phyloP scores from a whole-genome alignment of 2,797 vertebrate genomes.

The Danio choprae region DNA sequence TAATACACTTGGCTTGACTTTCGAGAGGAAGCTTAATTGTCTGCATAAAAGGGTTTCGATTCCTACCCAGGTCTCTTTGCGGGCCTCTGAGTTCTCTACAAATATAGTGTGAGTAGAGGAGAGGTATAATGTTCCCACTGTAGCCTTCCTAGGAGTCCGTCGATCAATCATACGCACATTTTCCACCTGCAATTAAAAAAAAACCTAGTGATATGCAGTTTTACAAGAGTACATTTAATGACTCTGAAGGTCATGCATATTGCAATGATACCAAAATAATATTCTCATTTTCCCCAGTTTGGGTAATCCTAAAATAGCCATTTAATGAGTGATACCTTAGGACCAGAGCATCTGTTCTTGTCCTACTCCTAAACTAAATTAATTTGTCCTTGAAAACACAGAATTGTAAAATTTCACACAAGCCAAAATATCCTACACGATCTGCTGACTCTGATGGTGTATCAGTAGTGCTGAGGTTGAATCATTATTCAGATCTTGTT shows the following conservation, averaged over 20 bases:
- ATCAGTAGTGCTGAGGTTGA: slow-evolving; percentile 7
- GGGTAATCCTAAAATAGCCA: neutral
- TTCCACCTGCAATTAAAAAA: slow-evolving; percentile 83
- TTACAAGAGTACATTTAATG: neutral
- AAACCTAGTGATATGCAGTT: neutral
- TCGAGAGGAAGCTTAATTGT: slow-evolving; percentile 10
- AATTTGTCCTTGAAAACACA: neutral
- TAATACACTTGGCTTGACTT: slow-evolving; percentile 7
- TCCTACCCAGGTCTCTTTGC: slow-evolving; percentile 93
- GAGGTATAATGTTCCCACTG: slow-evolving; percentile 88
- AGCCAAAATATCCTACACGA: neutral
- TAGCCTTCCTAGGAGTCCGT: slow-evolving; percentile 83
- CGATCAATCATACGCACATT: slow-evolving; percentile 89
- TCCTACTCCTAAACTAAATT: neutral
- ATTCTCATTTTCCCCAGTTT: neutral
- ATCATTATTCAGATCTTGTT: slow-evolving; percentile 26
- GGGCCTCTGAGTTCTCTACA: slow-evolving; percentile 89
- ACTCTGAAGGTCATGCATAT: neutral
- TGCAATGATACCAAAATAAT: neutral
- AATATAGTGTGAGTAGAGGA: slow-evolving; percentile 96
- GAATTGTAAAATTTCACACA: neutral
- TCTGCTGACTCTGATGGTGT: neutral
- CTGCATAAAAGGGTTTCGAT: slow-evolving; percentile 36
- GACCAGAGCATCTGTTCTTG: neutral
- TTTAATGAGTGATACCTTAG: neutral